A percentile compares a stretch with the other conserved stretches of the same genome.
phyloP scores from a whole-genome alignment of 1,140 invertebrate species.

The Macrotrachela quadricornifera region DNA sequence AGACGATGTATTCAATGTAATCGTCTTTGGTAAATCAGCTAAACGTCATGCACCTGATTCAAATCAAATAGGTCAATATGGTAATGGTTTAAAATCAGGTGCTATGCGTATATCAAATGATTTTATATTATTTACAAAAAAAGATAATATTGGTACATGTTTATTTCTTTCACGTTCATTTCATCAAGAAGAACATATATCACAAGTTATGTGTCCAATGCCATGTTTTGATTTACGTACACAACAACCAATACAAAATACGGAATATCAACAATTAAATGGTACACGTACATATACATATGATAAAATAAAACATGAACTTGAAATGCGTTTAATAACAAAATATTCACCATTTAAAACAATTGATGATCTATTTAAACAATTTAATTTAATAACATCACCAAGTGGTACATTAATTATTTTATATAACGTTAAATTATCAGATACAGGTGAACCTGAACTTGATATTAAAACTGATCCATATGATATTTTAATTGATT shows the following conservation, averaged over 20 bases:
- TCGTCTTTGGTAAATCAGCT: constrained; percentile 29
- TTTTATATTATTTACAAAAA: constrained; percentile 31
- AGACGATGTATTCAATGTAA: constrained; percentile 28
- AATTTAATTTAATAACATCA: constrained; percentile 29
- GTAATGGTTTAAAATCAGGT: constrained; percentile 32
- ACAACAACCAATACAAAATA: not conserved
- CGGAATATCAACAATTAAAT: not conserved
- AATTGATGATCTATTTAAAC: constrained; percentile 23
- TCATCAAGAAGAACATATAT: constrained; percentile 26
- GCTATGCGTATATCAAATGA: constrained; percentile 33
- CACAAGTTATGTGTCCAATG: constrained; percentile 26
- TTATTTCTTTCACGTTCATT: constrained; percentile 31
- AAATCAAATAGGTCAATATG: constrained; percentile 31
- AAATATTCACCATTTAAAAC: constrained; percentile 31
- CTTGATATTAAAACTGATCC: constrained; percentile 24
- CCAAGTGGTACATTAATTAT: constrained; percentile 28
- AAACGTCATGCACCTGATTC: constrained; percentile 21
- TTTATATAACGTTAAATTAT: constrained; percentile 30
- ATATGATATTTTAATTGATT: not conserved
- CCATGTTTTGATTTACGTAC: constrained; percentile 25
- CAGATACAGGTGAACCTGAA: constrained; percentile 27
- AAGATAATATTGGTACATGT: constrained; percentile 21
- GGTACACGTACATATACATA: not conserved
- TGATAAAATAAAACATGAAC: constrained; percentile 17
- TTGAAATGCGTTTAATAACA: constrained; percentile 28